A percentile compares a stretch with the other conserved stretches of the same genome.
Conservation (phyloP, 2,888 invertebrate genomes). For the Ametastegia equiseti region DNA sequence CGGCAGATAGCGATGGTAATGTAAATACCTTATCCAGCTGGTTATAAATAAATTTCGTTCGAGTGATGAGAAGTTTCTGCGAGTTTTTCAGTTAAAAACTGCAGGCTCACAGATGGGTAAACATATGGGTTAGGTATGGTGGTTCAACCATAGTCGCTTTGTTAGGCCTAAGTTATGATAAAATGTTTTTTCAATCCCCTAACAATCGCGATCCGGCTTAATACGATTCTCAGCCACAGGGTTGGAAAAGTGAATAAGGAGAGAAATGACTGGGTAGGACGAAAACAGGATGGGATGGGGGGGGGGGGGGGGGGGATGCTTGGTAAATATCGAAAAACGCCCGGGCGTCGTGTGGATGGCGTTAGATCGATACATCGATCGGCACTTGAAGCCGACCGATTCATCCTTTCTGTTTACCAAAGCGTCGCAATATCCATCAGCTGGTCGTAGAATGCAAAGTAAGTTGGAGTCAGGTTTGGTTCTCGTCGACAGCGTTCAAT, state of each 20-base stretch:
- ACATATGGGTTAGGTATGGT: not conserved
- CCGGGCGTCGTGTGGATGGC: not conserved
- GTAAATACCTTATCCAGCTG: not conserved
- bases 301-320: conserved; percentile 8
- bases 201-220: conserved; percentile 33
- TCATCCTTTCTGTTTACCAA: conserved; percentile 42
- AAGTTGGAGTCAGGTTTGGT: conserved; percentile 29
- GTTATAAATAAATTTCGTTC: not conserved
- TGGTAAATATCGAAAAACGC: conserved; percentile 44
- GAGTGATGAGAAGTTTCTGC: not conserved
- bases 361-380: conserved; percentile 42
- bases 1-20: not conserved
- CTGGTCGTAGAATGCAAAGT: conserved; percentile 44
- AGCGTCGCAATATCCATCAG: conserved; percentile 47
- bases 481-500: conserved; percentile 34
- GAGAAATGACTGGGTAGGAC: conserved; percentile 20
- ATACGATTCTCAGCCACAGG: conserved; percentile 18
- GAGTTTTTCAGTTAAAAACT: not conserved
- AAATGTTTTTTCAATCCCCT: conserved; percentile 33
- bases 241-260: conserved; percentile 1
- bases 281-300: not conserved
- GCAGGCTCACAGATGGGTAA: not conserved
- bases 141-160: not conserved
- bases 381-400: conserved; percentile 44
- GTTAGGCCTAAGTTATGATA: conserved; percentile 1